Base-by-base conservation (phyloP, 2,797 vertebrate genomes). In the Coregonus sp. region DNA sequence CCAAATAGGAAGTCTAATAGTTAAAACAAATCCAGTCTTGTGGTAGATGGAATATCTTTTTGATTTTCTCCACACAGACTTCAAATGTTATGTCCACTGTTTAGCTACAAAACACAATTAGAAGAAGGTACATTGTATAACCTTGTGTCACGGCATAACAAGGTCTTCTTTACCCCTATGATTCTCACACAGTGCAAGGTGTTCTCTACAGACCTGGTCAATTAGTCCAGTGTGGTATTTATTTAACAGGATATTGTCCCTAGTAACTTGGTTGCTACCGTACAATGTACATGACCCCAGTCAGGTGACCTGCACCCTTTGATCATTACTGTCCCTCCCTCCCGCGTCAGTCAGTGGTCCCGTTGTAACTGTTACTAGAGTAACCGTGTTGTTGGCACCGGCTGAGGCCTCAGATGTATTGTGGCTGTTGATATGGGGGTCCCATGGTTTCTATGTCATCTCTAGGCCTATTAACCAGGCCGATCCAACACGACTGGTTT, bases 221-320 rank as follows among this genome's bases (percentile, higher is more conserved):
- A 47, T 47, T 47, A 47, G 54, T 18, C 16, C 4, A 5, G 15
- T 18, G 54, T 18, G 5, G 18, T 56, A 5, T 16, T 18, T 56
- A 18, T 56, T 18, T 5, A 18, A 5, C 18, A 4, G 18, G 16
- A 18, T 56, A 18, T 54, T 18, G 52, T 14, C 12, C 4, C 12
- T 5, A 16, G 54, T 56, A 2, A 18, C 54, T 4, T n/a, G 18
- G 54, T 56, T 18, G 54, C 54, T 56, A 56, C 18, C n/a, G 1
- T 18, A 52, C 50, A 9, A 85, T 47, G 40, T 59, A 52, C 40
- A 9, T 87, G 87, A 89, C 86, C 88, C 75, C 50, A 6, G 81
- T 72, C 69, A 18, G 76, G 77, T 78, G 31, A 56, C 14, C 70
- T 52, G 59, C 12, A 25, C 47, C 73, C 87, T 89, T 90, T 89